A percentile compares a stretch with the other conserved stretches of the same genome.
phyloP scores from a whole-genome alignment of 2,888 invertebrate species.

The Strigamia maritima region DNA sequence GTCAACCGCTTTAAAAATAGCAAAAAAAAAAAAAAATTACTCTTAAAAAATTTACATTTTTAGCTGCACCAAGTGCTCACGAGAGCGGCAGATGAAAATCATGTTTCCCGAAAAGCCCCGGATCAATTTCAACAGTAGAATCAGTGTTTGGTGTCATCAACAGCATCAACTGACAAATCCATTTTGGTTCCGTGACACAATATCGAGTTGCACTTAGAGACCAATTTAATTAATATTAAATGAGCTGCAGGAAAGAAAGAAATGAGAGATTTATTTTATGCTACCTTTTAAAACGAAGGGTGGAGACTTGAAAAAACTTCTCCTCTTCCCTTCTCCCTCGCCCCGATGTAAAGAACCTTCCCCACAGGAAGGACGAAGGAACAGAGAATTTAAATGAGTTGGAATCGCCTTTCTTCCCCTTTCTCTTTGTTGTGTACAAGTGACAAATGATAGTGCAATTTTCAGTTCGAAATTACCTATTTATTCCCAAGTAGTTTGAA shows the following conservation, averaged over 20 bases:
- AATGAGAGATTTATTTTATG: background rate
- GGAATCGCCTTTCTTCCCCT: background rate
- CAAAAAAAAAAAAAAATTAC: background rate
- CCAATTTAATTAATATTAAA: conserved; percentile 26
- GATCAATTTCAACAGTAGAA: background rate
- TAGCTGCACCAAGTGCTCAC: background rate
- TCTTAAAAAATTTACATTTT: background rate
- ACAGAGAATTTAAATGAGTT: conserved; percentile 15
- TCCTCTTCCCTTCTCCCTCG: background rate
- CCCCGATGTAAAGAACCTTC: background rate
- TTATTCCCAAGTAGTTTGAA: background rate
- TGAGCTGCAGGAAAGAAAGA: background rate
- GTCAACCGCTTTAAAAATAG: background rate
- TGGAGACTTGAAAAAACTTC: background rate
- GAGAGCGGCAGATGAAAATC: background rate
- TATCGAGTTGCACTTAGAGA: background rate
- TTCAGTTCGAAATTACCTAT: background rate
- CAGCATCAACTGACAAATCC: conserved; percentile 8
- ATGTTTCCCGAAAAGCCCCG: background rate
- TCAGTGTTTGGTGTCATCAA: conserved; percentile 14
- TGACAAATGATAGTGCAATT: background rate
- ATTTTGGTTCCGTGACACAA: conserved; percentile 17
- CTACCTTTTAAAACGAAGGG: background rate
- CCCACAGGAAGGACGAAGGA: conserved; percentile 22
- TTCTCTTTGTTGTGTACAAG: background rate